Percentiles rank a stretch among this genome's conserved stretches.
These are phyloP conservation scores for Fragum whitleyi DNA, from an alignment of 2,888 invertebrate genomes.

Conservation along the genomic window DNA sequence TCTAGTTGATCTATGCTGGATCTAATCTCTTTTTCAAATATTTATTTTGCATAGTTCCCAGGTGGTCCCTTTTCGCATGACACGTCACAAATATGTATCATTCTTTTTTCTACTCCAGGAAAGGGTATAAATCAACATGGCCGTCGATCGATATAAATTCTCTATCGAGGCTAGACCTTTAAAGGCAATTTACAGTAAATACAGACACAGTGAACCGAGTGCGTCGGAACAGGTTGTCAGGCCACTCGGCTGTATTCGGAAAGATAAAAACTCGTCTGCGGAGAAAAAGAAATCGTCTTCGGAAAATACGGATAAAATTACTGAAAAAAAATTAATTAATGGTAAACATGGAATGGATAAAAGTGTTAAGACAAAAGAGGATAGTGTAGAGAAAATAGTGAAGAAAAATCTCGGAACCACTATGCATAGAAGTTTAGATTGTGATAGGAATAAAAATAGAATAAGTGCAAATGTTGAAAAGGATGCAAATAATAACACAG, in stretches of 20 bases:
- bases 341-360: neutral
- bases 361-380: neutral
- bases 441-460: neutral
- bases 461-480: slow-evolving; percentile 12
- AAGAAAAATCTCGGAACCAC: neutral
- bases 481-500: neutral
- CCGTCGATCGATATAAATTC: slow-evolving; percentile 54
- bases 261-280: slow-evolving; percentile 27
- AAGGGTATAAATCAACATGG: slow-evolving; percentile 3
- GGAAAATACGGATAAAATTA: neutral
- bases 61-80: too few relatives aligned
- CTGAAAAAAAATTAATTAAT: neutral
- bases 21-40: too few relatives aligned
- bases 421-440: neutral
- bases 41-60: too few relatives aligned
- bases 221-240: slow-evolving; percentile 42
- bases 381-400: slow-evolving; percentile 1
- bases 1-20: too few relatives aligned
- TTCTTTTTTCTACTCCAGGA: neutral
- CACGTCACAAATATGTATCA: too few relatives aligned
- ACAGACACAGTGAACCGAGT: slow-evolving; percentile 38
- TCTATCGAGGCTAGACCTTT: slow-evolving; percentile 63
- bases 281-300: neutral
- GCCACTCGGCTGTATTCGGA: slow-evolving; percentile 56
- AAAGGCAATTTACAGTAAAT: slow-evolving; percentile 52